Conservation (phyloP, 2,797 vertebrate species). For the Sciaenops ocellatus region DNA sequence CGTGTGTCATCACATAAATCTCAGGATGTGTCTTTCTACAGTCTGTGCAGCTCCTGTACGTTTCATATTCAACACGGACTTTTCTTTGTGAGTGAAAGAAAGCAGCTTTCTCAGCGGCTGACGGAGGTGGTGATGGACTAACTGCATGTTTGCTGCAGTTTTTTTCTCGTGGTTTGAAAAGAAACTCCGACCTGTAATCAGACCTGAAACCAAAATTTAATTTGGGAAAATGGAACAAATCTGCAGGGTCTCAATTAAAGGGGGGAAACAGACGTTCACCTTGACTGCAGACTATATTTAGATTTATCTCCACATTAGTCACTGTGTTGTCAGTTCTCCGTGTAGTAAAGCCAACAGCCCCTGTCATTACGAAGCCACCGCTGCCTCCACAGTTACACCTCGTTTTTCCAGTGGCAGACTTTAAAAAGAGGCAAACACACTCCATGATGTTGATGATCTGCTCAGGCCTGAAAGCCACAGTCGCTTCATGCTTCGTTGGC, state of each 20-base stretch:
- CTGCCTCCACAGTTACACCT: neutral
- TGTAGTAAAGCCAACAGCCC: neutral
- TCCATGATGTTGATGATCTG: too few relatives aligned
- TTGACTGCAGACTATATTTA: constrained; percentile 7
- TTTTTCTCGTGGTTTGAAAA: neutral
- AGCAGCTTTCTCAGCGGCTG: too few relatives aligned
- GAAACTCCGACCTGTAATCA: constrained; percentile 8
- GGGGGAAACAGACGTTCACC: neutral
- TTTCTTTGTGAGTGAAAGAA: too few relatives aligned
- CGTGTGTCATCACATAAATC: too few relatives aligned
- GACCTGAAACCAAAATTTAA: neutral
- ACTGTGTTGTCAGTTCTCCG: neutral
- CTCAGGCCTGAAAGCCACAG: too few relatives aligned
- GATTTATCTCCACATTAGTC: neutral
- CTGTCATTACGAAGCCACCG: neutral
- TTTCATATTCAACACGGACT: too few relatives aligned
- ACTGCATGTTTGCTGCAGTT: neutral
- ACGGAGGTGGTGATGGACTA: neutral
- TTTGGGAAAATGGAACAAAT: constrained; percentile 30
- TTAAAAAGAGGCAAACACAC: too few relatives aligned
- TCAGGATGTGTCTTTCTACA: too few relatives aligned
- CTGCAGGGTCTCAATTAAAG: constrained; percentile 30
- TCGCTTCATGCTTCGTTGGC: too few relatives aligned
- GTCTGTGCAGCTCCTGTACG: too few relatives aligned
- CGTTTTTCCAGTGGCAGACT: neutral